Percentiles rank a stretch among this genome's conserved stretches.
Conservation (phyloP, 2,113 vertebrate genomes). For the Gulo gulo region DNA sequence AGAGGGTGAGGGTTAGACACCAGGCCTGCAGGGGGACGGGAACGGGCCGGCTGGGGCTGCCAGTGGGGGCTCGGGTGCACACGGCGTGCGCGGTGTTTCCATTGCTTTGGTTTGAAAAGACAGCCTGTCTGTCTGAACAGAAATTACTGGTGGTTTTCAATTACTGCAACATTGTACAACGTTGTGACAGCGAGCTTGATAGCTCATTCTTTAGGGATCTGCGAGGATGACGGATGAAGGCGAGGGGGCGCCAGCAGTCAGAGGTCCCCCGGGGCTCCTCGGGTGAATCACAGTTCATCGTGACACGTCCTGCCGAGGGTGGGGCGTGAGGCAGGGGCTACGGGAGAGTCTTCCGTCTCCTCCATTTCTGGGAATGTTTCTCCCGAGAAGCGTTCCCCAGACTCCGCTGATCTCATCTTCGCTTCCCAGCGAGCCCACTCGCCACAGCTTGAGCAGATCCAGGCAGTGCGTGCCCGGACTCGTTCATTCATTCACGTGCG, state of each 20-base stretch:
- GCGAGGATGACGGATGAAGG: not conserved
- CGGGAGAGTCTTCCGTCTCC: fast-evolving
- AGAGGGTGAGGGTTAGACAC: not conserved
- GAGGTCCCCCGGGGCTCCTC: not conserved
- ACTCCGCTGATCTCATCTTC: no score
- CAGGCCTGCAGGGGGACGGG: fast-evolving
- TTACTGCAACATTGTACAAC: not conserved
- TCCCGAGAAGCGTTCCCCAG: not conserved
- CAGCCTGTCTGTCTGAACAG: not conserved
- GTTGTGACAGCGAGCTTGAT: not conserved
- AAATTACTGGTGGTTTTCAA: not conserved
- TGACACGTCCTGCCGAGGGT: fast-evolving
- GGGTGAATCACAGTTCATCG: not conserved
- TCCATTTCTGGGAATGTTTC: not conserved
- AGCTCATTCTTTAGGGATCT: not conserved
- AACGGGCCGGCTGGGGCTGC: fast-evolving
- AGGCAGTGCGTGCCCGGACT: fast-evolving
- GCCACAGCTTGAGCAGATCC: not conserved
- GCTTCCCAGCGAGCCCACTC: not conserved
- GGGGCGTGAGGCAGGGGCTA: fast-evolving
- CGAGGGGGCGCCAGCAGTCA: fast-evolving
- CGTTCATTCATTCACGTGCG: fast-evolving
- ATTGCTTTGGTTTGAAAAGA: not conserved
- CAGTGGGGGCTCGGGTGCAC: fast-evolving
- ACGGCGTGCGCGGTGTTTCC: fast-evolving